Percentiles rank a stretch among this genome's conserved stretches.
Conservation (phyloP, 2,797 vertebrate genomes). For the Gymnothorax reevesii region DNA sequence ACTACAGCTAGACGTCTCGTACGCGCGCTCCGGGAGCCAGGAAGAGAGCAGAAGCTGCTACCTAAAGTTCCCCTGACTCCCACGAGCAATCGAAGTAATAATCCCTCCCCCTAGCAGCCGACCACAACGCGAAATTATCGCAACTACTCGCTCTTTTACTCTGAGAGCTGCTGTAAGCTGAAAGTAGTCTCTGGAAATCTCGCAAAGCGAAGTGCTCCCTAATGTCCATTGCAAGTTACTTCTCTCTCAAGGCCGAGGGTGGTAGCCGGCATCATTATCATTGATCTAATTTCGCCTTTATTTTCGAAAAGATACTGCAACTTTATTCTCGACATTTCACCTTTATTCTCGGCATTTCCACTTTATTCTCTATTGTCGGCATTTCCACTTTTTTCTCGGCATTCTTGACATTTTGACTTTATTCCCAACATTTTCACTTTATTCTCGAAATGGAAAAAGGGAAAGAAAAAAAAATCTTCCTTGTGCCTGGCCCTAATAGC, state of each 20-base stretch:
- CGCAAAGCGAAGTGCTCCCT: conserved; percentile 24
- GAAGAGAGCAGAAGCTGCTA: conserved; percentile 48
- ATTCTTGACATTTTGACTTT: too few relatives aligned
- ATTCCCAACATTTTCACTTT: too few relatives aligned
- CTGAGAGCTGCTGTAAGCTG: conserved; percentile 8
- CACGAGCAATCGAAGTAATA: conserved; percentile 44
- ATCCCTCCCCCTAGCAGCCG: conserved; percentile 67
- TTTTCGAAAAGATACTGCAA: too few relatives aligned
- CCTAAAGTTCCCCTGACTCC: conserved; percentile 49
- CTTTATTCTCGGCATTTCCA: too few relatives aligned
- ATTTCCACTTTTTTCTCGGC: too few relatives aligned
- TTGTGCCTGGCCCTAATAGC: too few relatives aligned
- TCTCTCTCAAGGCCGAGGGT: background rate
- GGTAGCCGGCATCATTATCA: background rate
- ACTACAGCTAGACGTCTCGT: conserved; percentile 41
- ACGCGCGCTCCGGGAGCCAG: conserved; percentile 38
- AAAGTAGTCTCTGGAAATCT: conserved; percentile 15
- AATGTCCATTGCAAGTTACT: background rate
- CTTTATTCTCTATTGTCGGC: too few relatives aligned
- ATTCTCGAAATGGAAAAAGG: too few relatives aligned
- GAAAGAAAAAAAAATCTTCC: too few relatives aligned
- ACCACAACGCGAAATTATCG: conserved; percentile 25
- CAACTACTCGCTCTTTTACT: conserved; percentile 8
- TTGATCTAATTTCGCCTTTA: too few relatives aligned
- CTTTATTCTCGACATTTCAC: too few relatives aligned